Conservation (phyloP, 2,113 vertebrate species). For the Charina bottae region DNA sequence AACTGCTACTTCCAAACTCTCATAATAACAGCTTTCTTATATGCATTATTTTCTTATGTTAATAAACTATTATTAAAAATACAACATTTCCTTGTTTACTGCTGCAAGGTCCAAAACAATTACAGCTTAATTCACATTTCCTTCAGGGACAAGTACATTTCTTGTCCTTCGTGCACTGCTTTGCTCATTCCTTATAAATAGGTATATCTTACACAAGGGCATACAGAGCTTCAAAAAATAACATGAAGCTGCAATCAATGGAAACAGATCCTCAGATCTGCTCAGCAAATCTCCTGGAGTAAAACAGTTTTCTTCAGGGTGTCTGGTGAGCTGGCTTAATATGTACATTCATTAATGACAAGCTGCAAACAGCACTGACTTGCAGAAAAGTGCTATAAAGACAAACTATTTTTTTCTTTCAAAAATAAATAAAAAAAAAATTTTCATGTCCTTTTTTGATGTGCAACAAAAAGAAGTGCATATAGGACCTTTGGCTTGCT, state of each 20-base stretch:
- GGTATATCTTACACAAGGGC: not conserved
- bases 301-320: no score
- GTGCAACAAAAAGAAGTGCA: not conserved
- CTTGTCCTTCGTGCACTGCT: not conserved
- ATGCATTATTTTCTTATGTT: not conserved
- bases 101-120: not conserved
- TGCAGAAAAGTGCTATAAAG: not conserved
- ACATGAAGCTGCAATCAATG: not conserved
- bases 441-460: not conserved
- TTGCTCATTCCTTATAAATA: not conserved
- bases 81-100: not conserved
- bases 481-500: not conserved
- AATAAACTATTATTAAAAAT: not conserved
- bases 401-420: not conserved
- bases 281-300: not conserved
- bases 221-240: not conserved
- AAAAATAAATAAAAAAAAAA: not conserved
- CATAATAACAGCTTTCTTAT: conserved; percentile 23
- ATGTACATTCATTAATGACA: not conserved
- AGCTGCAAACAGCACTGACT: not conserved
- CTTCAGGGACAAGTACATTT: not conserved
- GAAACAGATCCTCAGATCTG: not conserved
- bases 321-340: not conserved
- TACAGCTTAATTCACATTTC: not conserved
- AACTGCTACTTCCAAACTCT: conserved; percentile 38